Base-by-base conservation (phyloP, 2,888 invertebrate species). In the Netelia inedita region DNA sequence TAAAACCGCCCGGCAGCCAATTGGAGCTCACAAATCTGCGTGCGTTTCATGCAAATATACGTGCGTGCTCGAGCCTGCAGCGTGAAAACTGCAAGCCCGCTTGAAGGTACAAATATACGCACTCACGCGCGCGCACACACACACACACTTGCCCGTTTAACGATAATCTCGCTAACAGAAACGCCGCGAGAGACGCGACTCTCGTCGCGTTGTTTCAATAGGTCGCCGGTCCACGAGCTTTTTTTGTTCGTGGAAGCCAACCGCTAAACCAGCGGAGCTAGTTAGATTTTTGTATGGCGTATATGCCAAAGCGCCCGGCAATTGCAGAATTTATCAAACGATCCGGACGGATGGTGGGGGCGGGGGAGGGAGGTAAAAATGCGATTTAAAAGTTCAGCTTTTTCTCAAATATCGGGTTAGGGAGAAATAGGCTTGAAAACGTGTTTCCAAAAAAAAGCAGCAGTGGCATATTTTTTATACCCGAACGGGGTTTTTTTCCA, bases 141-240 rank as follows among this genome's bases (percentile, higher is more conserved):
- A 73, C 43, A 23, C 80, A 19, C 21, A n/a, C 28, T 46, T 55
- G 53, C 73, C 23, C 23, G 23, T 63, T 76, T 73, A 19, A 65
- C 75, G 65, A 46, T 75, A 61, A 5, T 69, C 69, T 73, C 59
- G 83, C 63, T 55, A 68, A 50, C 71, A 75, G 35, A 61, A 55
- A 80, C 73, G 73, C 79, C 73, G 63, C 73, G 74, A 53, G 35
- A 75, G 78, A 83, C 85, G 61, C 82, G 82, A 28, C 28, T 84
- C 85, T 79, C 78, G 71, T 75, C 81, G 86, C 79, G 85, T 85
- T 85, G 79, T 85, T 86, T 86, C 79, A 82, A 86, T 85, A 84
- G 84, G 86, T 82, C 86, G 79, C 85, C 82, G 71, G 85, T 79
- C 74, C 71, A 61, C 76, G 79, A 83, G 85, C 75, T 75, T 76